Conservation (phyloP, 2,797 vertebrate species). For the Microtus agrestis region DNA sequence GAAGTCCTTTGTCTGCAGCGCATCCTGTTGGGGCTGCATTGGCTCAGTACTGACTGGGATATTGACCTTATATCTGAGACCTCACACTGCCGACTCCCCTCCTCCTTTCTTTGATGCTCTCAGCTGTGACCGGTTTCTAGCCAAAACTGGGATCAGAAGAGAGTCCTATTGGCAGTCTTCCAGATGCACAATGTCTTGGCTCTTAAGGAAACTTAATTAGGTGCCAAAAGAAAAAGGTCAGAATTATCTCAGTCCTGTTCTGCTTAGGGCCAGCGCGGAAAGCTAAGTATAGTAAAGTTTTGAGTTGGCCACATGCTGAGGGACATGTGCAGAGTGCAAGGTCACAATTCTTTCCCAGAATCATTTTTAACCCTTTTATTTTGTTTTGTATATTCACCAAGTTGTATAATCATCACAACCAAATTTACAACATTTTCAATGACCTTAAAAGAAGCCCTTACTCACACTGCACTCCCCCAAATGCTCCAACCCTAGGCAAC, state of each 20-base stretch:
- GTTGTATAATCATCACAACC: neutral
- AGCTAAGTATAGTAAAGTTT: neutral
- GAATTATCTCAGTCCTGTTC: neutral
- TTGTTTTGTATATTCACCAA: neutral
- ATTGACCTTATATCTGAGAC: neutral
- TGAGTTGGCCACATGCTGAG: neutral
- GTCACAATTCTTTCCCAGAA: neutral
- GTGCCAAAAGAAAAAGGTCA: constrained; percentile 32
- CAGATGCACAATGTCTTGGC: neutral
- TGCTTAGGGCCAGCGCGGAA: neutral
- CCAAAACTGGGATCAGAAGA: neutral
- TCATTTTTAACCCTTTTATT: neutral
- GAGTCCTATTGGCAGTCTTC: neutral
- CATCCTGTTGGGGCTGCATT: neutral
- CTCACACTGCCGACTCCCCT: neutral
- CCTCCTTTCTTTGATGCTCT: neutral
- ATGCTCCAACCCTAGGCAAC: neutral
- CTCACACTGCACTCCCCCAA: neutral
- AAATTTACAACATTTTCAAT: neutral
- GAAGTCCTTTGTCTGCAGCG: neutral
- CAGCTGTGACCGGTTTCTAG: neutral
- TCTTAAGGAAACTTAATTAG: constrained; percentile 11
- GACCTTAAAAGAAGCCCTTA: neutral
- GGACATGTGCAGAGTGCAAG: neutral
- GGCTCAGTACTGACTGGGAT: neutral